phyloP scores from a whole-genome alignment of 2,888 invertebrate species.

The Dynastes grantii region DNA sequence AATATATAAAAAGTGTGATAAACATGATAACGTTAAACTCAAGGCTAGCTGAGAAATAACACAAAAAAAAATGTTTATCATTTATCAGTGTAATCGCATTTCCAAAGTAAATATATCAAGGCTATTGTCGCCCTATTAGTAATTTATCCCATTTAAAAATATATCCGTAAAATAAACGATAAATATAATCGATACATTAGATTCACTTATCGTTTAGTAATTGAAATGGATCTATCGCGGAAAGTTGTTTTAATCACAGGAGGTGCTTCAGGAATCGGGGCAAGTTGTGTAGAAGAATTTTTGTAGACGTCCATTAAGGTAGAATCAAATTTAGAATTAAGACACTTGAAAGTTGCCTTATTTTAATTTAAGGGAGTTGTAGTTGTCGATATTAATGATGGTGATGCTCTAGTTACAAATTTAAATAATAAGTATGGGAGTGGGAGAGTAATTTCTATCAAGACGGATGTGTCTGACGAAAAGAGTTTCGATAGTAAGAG shows the following conservation, averaged over 20 bases:
- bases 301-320: constrained; percentile 56
- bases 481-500: constrained; percentile 49
- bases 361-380: constrained; percentile 41
- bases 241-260: constrained; percentile 61
- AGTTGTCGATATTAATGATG: constrained; percentile 48
- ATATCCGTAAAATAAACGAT: no score
- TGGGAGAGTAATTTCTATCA: constrained; percentile 39
- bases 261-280: constrained; percentile 59
- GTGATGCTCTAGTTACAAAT: constrained; percentile 29
- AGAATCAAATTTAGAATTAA: not conserved
- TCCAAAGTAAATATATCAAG: no score
- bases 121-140: no score
- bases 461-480: constrained; percentile 49
- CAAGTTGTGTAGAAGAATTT: constrained; percentile 56
- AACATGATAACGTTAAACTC: no score
- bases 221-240: not conserved
- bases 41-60: no score
- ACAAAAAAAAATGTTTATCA: no score
- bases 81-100: no score
- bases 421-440: constrained; percentile 28
- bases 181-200: no score
- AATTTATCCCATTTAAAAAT: no score
- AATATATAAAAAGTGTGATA: no score
- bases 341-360: not conserved
- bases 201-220: not conserved